Evolutionary conservation across 2,797 vertebrate genomes (phyloP).

Genomic region (Pitangus sulphuratus): DNA sequence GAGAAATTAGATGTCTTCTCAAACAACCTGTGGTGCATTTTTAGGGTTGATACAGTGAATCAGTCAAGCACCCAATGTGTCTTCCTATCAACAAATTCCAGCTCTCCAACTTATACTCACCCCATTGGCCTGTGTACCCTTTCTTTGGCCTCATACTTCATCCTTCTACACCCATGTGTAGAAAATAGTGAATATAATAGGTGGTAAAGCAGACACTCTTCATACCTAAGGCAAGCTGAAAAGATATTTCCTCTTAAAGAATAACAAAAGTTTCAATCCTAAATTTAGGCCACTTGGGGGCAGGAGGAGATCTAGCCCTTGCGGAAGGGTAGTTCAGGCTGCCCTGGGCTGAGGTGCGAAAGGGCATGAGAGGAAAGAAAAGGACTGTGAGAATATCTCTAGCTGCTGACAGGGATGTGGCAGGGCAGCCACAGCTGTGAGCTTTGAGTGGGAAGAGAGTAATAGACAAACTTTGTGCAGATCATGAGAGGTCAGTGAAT

Average conservation of each 20-base stretch:
- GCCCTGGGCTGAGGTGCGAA: background rate
- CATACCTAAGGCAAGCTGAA: background rate
- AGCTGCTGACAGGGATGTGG: background rate
- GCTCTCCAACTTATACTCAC: background rate
- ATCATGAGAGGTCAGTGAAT: background rate
- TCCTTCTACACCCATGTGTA: background rate
- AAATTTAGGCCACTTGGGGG: background rate
- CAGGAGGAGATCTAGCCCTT: slow-evolving; percentile 1
- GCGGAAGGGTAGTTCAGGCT: background rate
- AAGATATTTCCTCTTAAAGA: background rate
- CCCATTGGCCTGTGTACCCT: fast-evolving
- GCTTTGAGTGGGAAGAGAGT: background rate
- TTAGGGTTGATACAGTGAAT: background rate
- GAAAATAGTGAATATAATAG: background rate
- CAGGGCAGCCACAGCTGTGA: background rate
- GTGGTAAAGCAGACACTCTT: background rate
- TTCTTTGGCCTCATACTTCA: background rate
- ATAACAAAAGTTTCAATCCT: background rate
- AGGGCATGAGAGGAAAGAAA: background rate
- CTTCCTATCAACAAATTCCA: background rate
- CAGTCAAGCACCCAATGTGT: background rate
- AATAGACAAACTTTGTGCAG: background rate
- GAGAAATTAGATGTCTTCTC: background rate
- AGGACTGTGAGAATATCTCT: background rate
- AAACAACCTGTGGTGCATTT: background rate